Conservation (phyloP, 2,113 vertebrate genomes). For the Hemiprocne comata region DNA sequence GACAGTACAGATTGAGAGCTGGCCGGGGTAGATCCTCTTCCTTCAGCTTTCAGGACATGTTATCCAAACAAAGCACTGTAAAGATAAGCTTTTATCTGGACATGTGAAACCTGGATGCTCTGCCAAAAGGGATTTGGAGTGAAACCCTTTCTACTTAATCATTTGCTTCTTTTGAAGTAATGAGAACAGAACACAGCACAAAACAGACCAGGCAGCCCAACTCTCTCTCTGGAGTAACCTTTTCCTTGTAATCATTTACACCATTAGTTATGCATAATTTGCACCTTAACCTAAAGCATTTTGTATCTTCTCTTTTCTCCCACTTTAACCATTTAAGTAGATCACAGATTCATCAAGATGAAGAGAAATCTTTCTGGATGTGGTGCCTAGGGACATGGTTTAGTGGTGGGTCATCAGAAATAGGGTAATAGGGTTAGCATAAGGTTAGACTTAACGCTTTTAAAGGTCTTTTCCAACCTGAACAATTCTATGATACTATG, state of each 20-base stretch:
- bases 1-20: neutral
- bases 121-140: neutral
- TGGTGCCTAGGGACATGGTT: no score
- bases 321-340: neutral
- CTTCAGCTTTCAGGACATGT: neutral
- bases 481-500: no score
- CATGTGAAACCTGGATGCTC: fast-evolving
- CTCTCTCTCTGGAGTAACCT: neutral
- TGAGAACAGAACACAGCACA: neutral
- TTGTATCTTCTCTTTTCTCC: neutral
- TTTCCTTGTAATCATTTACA: constrained; percentile 62
- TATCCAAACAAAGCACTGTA: neutral
- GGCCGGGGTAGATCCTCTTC: neutral
- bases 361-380: no score
- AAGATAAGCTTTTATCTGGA: neutral
- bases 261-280: neutral
- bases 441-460: no score
- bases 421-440: no score
- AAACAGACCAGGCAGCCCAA: neutral
- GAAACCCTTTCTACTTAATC: neutral
- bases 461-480: no score
- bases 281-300: neutral
- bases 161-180: neutral
- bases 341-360: neutral
- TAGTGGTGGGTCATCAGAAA: no score